A percentile compares a stretch with the other conserved stretches of the same genome.
phyloP scores from a whole-genome alignment of 1,140 invertebrate species.

The Anastatus disparis region DNA sequence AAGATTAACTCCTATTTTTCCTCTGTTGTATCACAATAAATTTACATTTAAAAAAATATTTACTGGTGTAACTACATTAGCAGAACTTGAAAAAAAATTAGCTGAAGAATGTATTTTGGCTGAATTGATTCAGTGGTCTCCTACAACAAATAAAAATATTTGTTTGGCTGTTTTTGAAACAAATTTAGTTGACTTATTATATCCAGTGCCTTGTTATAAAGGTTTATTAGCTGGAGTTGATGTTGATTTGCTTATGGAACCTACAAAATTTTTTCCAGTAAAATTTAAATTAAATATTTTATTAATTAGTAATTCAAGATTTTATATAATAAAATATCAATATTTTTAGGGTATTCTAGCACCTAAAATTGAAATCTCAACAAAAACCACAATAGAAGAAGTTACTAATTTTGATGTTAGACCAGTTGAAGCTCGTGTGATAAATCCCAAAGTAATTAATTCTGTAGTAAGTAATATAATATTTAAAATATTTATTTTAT shows the following conservation, averaged over 20 bases:
- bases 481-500: conserved; percentile 9
- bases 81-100: conserved; percentile 61
- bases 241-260: conserved; percentile 75
- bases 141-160: conserved; percentile 60
- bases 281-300: conserved; percentile 25
- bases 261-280: conserved; percentile 74
- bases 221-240: conserved; percentile 66
- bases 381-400: conserved; percentile 69
- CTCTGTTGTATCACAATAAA: conserved; percentile 72
- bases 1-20: conserved; percentile 71
- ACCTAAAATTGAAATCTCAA: conserved; percentile 71
- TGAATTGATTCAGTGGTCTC: conserved; percentile 74
- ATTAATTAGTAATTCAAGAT: neutral
- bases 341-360: conserved; percentile 68
- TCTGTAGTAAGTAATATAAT: conserved; percentile 48
- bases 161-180: conserved; percentile 73
- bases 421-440: conserved; percentile 40
- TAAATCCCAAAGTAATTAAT: conserved; percentile 63
- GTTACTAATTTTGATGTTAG: conserved; percentile 50
- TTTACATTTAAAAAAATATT: conserved; percentile 75
- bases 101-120: conserved; percentile 71
- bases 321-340: conserved; percentile 1
- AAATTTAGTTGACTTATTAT: conserved; percentile 72
- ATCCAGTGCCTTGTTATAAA: conserved; percentile 67
- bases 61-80: conserved; percentile 64